Evolutionary conservation across 2,797 vertebrate genomes (phyloP).

Genomic region (Dromococcyx pavoninus): DNA sequence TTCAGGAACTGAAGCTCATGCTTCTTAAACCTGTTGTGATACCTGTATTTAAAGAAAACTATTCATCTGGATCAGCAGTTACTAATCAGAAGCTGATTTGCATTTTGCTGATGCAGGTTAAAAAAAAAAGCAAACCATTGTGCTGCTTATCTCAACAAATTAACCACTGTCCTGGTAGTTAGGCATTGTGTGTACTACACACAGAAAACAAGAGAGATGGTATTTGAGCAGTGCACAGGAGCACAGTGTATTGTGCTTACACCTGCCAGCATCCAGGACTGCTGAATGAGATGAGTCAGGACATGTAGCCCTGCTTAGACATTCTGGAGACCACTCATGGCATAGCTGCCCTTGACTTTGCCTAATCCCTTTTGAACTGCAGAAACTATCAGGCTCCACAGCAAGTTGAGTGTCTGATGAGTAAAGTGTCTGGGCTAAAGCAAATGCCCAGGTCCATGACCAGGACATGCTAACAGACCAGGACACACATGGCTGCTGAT

Average conservation of each 20-base stretch:
- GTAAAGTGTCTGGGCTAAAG: background rate
- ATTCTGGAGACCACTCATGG: background rate
- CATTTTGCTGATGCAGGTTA: background rate
- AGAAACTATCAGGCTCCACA: background rate
- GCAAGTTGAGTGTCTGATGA: background rate
- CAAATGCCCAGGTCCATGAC: background rate
- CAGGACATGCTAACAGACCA: rapidly evolving
- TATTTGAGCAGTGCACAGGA: background rate
- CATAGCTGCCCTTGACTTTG: background rate
- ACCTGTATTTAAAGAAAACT: background rate
- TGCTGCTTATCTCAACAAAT: background rate
- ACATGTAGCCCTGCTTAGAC: background rate
- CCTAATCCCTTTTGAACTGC: background rate
- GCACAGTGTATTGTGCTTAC: no score
- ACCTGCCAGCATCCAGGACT: background rate
- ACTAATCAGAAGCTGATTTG: background rate
- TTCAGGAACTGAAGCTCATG: background rate
- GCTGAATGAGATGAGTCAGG: background rate
- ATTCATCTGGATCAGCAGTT: background rate
- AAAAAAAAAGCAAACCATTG: background rate
- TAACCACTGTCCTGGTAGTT: background rate
- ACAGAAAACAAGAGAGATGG: background rate
- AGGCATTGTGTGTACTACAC: background rate
- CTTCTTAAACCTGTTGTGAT: background rate
- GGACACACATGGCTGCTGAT: rapidly evolving